These are phyloP conservation scores for Zalophus californianus DNA, from an alignment of 2,797 vertebrate genomes.

Conservation along the genomic window DNA sequence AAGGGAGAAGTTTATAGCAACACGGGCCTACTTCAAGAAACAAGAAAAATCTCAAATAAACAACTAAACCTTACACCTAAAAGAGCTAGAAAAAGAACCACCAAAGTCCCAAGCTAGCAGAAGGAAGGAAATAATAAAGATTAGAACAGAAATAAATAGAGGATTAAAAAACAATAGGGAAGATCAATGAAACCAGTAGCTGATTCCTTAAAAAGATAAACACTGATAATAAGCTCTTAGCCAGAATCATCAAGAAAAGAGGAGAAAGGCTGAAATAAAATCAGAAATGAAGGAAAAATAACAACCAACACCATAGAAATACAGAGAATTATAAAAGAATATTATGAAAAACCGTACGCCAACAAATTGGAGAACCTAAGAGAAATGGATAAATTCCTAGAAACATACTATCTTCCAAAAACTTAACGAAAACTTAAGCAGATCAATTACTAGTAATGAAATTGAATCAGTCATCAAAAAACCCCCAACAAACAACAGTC, in stretches of 20 bases:
- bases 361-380: background rate
- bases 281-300: background rate
- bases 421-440: background rate
- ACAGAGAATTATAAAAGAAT: background rate
- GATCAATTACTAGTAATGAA: background rate
- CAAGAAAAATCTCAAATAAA: background rate
- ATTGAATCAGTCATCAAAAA: background rate
- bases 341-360: background rate
- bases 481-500: background rate
- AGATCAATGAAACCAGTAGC: background rate
- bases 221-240: background rate
- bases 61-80: background rate
- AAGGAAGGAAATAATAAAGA: background rate
- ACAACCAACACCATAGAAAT: background rate
- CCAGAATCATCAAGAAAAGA: background rate
- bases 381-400: background rate
- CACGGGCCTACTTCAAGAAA: background rate
- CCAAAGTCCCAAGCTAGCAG: background rate
- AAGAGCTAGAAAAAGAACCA: background rate
- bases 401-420: background rate
- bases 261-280: background rate
- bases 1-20: background rate
- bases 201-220: background rate
- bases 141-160: background rate
- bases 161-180: background rate